Conservation (phyloP, 2,113 vertebrate genomes). For the Reinhardtius hippoglossoides region DNA sequence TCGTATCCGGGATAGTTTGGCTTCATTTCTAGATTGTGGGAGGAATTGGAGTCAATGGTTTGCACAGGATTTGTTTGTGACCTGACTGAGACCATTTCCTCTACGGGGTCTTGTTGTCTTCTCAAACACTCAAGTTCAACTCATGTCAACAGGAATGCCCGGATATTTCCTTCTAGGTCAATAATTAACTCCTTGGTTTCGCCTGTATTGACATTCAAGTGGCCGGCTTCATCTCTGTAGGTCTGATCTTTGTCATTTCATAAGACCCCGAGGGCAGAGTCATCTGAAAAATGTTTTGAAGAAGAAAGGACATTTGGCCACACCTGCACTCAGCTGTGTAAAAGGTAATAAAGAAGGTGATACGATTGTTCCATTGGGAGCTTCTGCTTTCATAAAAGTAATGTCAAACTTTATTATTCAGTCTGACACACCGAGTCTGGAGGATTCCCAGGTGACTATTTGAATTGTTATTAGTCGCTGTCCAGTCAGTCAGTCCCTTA, state of each 20-base stretch:
- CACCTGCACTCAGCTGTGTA: constrained; percentile 55
- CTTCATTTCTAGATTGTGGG: too few relatives aligned
- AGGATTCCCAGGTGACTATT: constrained; percentile 42
- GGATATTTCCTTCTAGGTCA: constrained; percentile 7
- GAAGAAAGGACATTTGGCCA: constrained; percentile 53
- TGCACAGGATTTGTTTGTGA: background rate
- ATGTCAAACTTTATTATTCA: constrained; percentile 69
- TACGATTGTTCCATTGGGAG: constrained; percentile 43
- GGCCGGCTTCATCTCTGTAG: constrained; percentile 5
- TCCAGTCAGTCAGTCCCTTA: background rate
- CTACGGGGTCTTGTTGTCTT: background rate
- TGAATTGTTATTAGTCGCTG: constrained; percentile 39
- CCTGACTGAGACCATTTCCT: background rate
- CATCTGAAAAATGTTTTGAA: constrained; percentile 14
- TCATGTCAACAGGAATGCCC: background rate
- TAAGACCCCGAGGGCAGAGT: constrained; percentile 27
- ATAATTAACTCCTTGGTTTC: constrained; percentile 19
- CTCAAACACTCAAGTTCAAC: background rate
- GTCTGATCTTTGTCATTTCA: constrained; percentile 27
- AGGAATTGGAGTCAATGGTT: background rate
- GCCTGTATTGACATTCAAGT: constrained; percentile 10
- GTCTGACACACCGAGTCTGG: constrained; percentile 29
- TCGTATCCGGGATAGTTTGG: too few relatives aligned
- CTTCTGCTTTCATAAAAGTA: constrained; percentile 63
- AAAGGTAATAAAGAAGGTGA: constrained; percentile 61